Conservation (phyloP, 2,888 invertebrate genomes). For the Oscheius sp. region DNA sequence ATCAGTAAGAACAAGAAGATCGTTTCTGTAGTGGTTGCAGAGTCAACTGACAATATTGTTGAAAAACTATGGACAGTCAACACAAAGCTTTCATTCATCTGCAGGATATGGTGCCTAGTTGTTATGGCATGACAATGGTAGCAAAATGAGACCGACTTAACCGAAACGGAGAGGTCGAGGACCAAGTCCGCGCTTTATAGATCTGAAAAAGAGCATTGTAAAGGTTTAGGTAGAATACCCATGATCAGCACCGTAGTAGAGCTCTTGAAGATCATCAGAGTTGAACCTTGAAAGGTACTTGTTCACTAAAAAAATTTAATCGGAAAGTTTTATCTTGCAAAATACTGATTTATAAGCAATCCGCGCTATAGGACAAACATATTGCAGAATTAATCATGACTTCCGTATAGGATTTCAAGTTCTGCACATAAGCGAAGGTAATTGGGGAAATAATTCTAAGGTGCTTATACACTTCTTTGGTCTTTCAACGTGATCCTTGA, state of each 20-base stretch:
- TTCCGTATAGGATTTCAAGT: no score
- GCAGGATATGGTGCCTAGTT: slow-evolving; percentile 25
- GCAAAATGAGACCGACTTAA: slow-evolving; percentile 21
- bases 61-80: slow-evolving; percentile 16
- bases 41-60: background rate
- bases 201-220: slow-evolving; percentile 36
- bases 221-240: slow-evolving; percentile 30
- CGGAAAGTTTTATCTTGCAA: no score
- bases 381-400: no score
- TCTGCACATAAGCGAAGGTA: no score
- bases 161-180: slow-evolving; percentile 60
- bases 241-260: slow-evolving; percentile 36
- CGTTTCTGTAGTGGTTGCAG: no score
- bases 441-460: background rate
- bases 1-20: no score
- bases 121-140: background rate
- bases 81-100: slow-evolving; percentile 29
- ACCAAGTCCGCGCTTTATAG: slow-evolving; percentile 56
- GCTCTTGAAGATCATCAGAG: slow-evolving; percentile 31
- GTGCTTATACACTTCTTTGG: background rate
- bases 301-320: slow-evolving; percentile 43
- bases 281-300: slow-evolving; percentile 43
- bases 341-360: no score
- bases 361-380: no score
- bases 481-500: background rate